A percentile compares a stretch with the other conserved stretches of the same genome.
These are phyloP conservation scores for Drosophila nr. perissopoda DNA, from an alignment of 2,888 invertebrate genomes.

Conservation along the genomic window DNA sequence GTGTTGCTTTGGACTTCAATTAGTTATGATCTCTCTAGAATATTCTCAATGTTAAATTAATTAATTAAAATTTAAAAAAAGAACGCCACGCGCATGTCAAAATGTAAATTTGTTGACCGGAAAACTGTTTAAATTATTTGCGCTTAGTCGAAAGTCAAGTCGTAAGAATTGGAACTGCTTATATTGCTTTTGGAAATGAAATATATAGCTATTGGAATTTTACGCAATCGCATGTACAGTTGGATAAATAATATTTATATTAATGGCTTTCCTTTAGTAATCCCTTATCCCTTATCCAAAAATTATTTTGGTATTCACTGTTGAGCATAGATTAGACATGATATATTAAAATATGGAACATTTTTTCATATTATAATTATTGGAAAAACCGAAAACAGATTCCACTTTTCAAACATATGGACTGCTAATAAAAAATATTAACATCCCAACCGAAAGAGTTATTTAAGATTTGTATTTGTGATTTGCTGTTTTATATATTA, in stretches of 20 bases:
- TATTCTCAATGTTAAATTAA: neutral
- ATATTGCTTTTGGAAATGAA: neutral
- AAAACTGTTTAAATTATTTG: neutral
- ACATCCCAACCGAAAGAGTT: neutral
- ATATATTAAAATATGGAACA: neutral
- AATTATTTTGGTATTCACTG: neutral
- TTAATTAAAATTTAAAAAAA: neutral
- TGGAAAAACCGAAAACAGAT: neutral
- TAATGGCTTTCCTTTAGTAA: neutral
- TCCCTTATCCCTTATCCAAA: neutral
- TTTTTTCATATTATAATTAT: neutral
- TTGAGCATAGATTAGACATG: neutral
- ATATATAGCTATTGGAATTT: neutral
- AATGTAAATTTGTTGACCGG: neutral
- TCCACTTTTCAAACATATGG: neutral
- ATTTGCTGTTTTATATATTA: neutral
- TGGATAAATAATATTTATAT: neutral
- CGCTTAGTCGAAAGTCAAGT: constrained; percentile 1
- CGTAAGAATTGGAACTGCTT: neutral
- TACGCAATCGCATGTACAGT: neutral
- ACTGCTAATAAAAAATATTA: neutral
- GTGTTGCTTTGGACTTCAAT: neutral
- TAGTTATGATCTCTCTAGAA: neutral
- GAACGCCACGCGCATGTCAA: neutral
- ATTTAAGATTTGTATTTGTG: neutral